Evolutionary conservation across 1,140 invertebrate genomes (phyloP).

Genomic region (Papilio machaon): DNA sequence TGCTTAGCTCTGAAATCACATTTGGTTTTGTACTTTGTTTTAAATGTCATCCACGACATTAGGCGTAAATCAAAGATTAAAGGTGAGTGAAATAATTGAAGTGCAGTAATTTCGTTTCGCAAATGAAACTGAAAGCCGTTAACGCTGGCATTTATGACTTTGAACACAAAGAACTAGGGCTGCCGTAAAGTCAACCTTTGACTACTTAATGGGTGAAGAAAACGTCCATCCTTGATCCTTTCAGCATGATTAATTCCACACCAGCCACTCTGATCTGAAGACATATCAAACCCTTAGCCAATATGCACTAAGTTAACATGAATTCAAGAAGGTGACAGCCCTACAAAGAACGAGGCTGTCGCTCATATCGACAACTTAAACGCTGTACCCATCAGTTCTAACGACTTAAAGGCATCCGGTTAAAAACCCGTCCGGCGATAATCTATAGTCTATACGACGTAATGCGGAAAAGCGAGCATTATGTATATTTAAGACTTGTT

Average conservation of each 20-base stretch:
- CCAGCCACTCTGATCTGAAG: not conserved
- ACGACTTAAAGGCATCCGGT: constrained; percentile 31
- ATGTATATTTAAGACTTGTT: constrained; percentile 14
- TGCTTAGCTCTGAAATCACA: no score
- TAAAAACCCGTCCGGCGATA: constrained; percentile 30
- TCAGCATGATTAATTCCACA: no score
- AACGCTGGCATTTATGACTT: constrained; percentile 5
- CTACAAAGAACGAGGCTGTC: not conserved
- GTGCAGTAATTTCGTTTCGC: not conserved
- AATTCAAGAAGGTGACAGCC: not conserved
- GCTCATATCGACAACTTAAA: constrained; percentile 14
- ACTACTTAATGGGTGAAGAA: no score
- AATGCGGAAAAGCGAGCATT: constrained; percentile 13
- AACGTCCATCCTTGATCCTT: no score
- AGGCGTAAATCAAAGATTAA: not conserved
- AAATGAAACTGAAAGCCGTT: not conserved
- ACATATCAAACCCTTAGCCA: not conserved
- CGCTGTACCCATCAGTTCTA: constrained; percentile 4
- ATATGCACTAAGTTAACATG: no score
- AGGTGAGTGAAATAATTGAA: not conserved
- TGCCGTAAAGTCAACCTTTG: not conserved
- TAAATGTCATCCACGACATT: not conserved
- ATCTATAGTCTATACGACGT: constrained; percentile 10
- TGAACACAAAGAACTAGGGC: not conserved
- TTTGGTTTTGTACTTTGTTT: no score